Conservation (phyloP, 1,140 invertebrate genomes). For the Venustaconcha ellipsiformis region DNA sequence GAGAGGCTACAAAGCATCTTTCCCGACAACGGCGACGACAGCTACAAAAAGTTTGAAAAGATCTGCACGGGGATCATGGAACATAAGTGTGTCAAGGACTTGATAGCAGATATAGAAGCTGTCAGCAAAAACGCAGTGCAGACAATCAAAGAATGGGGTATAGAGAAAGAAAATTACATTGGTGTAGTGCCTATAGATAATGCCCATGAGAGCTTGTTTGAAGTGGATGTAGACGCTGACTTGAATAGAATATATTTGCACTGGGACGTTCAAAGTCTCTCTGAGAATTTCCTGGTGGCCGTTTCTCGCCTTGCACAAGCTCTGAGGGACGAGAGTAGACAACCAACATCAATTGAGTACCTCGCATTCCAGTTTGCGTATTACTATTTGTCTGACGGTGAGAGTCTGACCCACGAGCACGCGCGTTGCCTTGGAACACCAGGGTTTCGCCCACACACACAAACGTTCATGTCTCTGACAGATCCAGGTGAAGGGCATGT, state of each 20-base stretch:
- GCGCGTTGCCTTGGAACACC: constrained; percentile 39
- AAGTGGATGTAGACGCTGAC: constrained; percentile 21
- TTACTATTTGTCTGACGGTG: constrained; percentile 32
- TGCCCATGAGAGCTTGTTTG: constrained; percentile 7
- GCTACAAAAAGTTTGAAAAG: constrained; percentile 15
- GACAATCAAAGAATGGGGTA: constrained; percentile 33
- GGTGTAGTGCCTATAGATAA: constrained; percentile 34
- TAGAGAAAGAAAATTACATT: constrained; percentile 31
- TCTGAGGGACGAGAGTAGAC: constrained; percentile 37
- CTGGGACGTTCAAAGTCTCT: constrained; percentile 37
- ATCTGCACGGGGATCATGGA: constrained; percentile 24
- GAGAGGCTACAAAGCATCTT: constrained; percentile 13
- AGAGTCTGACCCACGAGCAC: constrained; percentile 18
- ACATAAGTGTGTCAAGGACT: constrained; percentile 16
- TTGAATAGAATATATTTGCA: constrained; percentile 32
- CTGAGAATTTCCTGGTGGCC: constrained; percentile 28
- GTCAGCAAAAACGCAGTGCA: constrained; percentile 22
- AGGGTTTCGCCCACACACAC: too few relatives aligned
- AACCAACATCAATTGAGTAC: constrained; percentile 44
- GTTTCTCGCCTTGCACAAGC: constrained; percentile 29
- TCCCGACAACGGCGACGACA: constrained; percentile 5
- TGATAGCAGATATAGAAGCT: constrained; percentile 24
- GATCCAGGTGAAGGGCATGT: constrained; percentile 21
- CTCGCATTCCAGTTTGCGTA: constrained; percentile 46
- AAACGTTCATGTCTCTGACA: constrained; percentile 14